Base-by-base conservation (phyloP, 2,888 invertebrate genomes). In the Aphodius sticticus region DNA sequence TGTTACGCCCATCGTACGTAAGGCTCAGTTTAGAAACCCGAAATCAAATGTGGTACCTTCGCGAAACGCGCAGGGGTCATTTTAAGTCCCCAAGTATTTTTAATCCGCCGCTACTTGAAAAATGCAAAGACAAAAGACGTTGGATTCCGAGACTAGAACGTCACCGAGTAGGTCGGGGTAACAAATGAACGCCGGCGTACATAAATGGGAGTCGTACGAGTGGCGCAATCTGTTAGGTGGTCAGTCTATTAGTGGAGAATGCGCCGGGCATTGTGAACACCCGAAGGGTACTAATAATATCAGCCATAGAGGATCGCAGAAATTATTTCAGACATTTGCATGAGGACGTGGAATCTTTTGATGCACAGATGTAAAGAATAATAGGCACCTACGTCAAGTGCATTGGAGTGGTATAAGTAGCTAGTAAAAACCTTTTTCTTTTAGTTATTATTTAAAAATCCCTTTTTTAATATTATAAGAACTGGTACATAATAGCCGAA, bases 191-290 rank as follows among this genome's bases (percentile, higher is more conserved):
- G 86, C 84, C 86, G 87, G 87, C 85, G 81, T 82, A 82, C 85
- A 86, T 86, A 86, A 87, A 87, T 86, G 86, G 86, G 85, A 84
- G 86, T 37, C 86, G 86, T 85, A 86, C 86, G 86, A 87, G 86
- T 86, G 86, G 86, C 85, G 86, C 86, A 88, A 88, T 88, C 87
- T 87, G 87, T 88, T 87, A 86, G 87, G 86, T 86, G 86, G 87
- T 86, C 87, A 86, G 86, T 88, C 87, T 88, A 88, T 88, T 88
- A 88, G 87, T 86, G 85, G 86, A 84, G 88, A 88, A 88, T 88
- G 88, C 86, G 85, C 85, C 74, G 35, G 84, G 86, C 86, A 88
- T 88, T 88, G 87, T 88, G 85, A 84, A 79, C 84, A 79, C 84
- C 83, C 87, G 88, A 88, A 86, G 87, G 86, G 86, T 84, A 88